phyloP scores from a whole-genome alignment of 2,797 vertebrate species.

The Mus spretus region DNA sequence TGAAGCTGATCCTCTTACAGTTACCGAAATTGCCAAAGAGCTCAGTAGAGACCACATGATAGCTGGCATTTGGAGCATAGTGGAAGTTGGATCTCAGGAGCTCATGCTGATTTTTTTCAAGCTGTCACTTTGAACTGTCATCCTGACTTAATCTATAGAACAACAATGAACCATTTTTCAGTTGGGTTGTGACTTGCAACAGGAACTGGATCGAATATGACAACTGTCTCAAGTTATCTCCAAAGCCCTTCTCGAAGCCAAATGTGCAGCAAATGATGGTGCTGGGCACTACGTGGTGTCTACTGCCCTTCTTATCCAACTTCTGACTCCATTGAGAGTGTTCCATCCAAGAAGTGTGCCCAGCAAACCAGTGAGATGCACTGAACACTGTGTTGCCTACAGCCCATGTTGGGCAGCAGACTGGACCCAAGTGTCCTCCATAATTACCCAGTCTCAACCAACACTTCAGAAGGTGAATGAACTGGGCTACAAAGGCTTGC shows the following conservation, averaged over 20 bases:
- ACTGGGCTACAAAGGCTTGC: neutral
- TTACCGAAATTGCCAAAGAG: neutral
- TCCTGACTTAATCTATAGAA: neutral
- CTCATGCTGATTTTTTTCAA: neutral
- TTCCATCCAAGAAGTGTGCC: neutral
- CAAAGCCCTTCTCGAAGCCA: neutral
- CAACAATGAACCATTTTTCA: neutral
- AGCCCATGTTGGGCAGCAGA: neutral
- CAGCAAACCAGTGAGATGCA: neutral
- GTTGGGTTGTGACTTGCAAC: neutral
- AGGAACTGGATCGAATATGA: neutral
- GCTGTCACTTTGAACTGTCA: neutral
- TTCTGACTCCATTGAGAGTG: neutral
- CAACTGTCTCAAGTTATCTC: neutral
- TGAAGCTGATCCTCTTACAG: neutral
- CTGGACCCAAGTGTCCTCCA: neutral
- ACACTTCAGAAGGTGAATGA: neutral
- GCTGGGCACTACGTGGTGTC: neutral
- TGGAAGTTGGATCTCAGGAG: neutral
- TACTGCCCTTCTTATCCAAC: neutral
- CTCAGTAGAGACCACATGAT: too few species aligned
- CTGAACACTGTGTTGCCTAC: too few species aligned
- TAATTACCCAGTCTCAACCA: neutral
- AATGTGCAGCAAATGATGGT: neutral
- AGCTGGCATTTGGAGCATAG: neutral